Conservation (phyloP, 1,140 invertebrate genomes). For the Chlorops oryzae region DNA sequence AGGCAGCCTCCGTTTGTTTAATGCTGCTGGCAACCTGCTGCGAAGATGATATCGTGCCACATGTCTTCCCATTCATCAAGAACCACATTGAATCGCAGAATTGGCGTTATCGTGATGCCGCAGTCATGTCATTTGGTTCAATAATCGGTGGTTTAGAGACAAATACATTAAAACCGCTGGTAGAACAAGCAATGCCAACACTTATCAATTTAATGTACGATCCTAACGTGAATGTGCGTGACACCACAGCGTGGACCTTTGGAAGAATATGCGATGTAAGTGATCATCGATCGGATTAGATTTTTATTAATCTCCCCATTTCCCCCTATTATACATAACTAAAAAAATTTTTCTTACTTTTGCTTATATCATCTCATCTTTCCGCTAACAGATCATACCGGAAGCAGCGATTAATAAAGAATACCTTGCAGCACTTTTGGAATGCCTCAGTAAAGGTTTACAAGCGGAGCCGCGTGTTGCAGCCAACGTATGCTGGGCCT, state of each 20-base stretch:
- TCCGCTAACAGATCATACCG: constrained; percentile 70
- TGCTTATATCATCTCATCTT: no score
- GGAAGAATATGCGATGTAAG: constrained; percentile 86
- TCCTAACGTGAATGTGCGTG: constrained; percentile 83
- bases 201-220: constrained; percentile 93
- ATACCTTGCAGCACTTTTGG: constrained; percentile 76
- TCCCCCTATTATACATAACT: no score
- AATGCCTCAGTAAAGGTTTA: constrained; percentile 83
- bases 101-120: constrained; percentile 94
- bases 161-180: constrained; percentile 80
- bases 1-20: constrained; percentile 98
- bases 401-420: constrained; percentile 90
- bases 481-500: constrained; percentile 99
- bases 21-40: constrained; percentile 96
- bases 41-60: constrained; percentile 93
- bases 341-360: neutral
- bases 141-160: constrained; percentile 91
- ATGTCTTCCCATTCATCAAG: constrained; percentile 95
- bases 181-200: constrained; percentile 93
- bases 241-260: constrained; percentile 97
- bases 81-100: constrained; percentile 89
- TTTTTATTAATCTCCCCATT: neutral
- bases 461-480: constrained; percentile 92
- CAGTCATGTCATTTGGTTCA: constrained; percentile 97
- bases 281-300: constrained; percentile 11